A percentile compares a stretch with the other conserved stretches of the same genome.
Conservation (phyloP, 2,797 vertebrate species). For the Geotrypetes seraphini region DNA sequence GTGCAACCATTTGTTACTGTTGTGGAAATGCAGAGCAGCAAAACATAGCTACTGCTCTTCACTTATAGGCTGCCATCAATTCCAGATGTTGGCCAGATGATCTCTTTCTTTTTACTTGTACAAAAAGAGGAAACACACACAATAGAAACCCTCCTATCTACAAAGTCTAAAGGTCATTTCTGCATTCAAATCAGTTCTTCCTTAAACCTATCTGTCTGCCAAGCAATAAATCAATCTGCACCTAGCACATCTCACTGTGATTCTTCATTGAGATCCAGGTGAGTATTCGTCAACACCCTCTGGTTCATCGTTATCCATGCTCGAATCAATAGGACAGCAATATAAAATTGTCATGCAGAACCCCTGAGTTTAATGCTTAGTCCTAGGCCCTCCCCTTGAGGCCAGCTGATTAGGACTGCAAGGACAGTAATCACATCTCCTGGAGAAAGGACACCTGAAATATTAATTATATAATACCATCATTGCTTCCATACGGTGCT, state of each 20-base stretch:
- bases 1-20: conserved; percentile 21
- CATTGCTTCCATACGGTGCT: no score
- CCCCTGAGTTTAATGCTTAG: neutral
- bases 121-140: no score
- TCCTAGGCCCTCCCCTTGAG: no score
- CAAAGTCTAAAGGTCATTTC: conserved; percentile 9
- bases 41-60: conserved; percentile 17
- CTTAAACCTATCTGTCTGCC: conserved; percentile 12
- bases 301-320: conserved; percentile 32
- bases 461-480: no score
- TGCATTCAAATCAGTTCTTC: conserved; percentile 6
- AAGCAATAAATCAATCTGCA: no score
- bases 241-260: conserved; percentile 29
- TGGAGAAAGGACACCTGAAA: no score
- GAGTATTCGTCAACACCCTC: conserved; percentile 27
- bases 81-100: conserved; percentile 39
- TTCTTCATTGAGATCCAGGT: conserved; percentile 22
- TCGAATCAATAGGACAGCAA: conserved; percentile 12
- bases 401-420: no score
- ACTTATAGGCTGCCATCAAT: conserved; percentile 7
- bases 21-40: conserved; percentile 21
- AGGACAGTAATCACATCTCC: no score
- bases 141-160: no score
- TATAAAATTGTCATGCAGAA: neutral
- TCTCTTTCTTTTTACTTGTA: conserved; percentile 5